phyloP scores from a whole-genome alignment of 2,888 invertebrate genomes.

The Troides helena region DNA sequence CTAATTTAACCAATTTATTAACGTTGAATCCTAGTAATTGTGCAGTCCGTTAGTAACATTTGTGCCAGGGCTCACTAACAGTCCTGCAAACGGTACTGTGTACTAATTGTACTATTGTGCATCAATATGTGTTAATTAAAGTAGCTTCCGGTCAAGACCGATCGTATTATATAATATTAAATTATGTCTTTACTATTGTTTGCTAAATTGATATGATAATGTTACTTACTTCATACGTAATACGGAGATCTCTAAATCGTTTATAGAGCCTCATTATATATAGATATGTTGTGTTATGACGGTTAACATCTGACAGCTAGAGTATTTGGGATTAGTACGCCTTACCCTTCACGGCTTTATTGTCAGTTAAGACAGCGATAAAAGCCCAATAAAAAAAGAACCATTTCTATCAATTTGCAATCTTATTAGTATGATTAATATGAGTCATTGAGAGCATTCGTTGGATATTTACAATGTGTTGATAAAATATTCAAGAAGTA shows the following conservation, averaged over 20 bases:
- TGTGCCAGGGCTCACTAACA: slow-evolving; percentile 19
- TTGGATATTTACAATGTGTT: neutral
- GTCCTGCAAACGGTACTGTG: slow-evolving; percentile 16
- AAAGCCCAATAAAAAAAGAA: too few species aligned
- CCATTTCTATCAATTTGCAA: too few species aligned
- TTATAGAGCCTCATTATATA: too few species aligned
- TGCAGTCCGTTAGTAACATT: slow-evolving; percentile 21
- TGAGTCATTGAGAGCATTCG: neutral
- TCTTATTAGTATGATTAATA: neutral
- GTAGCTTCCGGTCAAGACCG: slow-evolving; percentile 3
- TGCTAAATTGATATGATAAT: too few species aligned
- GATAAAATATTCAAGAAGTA: neutral
- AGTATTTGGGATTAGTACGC: too few species aligned
- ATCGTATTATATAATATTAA: neutral
- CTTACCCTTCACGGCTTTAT: too few species aligned
- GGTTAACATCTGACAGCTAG: too few species aligned
- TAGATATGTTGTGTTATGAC: too few species aligned
- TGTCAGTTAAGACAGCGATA: too few species aligned
- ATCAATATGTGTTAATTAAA: slow-evolving; percentile 29
- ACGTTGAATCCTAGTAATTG: slow-evolving; percentile 28
- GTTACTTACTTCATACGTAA: too few species aligned
- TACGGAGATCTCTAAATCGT: too few species aligned
- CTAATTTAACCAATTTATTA: slow-evolving; percentile 27
- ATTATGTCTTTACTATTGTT: too few species aligned
- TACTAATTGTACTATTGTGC: slow-evolving; percentile 30